phyloP scores from a whole-genome alignment of 2,797 vertebrate species.

The Gadopsis bispinosus region DNA sequence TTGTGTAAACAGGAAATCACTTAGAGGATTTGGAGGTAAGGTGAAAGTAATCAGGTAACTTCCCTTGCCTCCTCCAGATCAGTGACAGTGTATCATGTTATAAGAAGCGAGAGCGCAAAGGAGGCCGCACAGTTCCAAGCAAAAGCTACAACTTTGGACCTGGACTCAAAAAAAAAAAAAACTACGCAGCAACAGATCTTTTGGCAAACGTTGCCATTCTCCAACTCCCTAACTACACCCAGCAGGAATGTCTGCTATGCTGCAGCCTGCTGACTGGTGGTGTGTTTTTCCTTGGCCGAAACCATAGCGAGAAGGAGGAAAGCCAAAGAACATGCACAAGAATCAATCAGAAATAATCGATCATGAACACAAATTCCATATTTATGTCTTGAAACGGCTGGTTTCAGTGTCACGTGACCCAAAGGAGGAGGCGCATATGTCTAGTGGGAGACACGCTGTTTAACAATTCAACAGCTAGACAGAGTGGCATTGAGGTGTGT shows the following conservation, averaged over 20 bases:
- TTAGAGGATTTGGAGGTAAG: not conserved
- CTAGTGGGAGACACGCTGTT: conserved; percentile 25
- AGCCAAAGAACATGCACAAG: conserved; percentile 1
- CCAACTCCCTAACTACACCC: conserved; percentile 62
- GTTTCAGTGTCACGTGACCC: conserved; percentile 14
- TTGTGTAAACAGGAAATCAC: conserved; percentile 16
- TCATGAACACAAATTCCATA: not conserved
- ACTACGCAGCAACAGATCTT: conserved; percentile 59
- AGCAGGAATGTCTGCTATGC: conserved; percentile 78
- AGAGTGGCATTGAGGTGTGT: conserved; percentile 1
- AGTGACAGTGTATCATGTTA: conserved; percentile 43
- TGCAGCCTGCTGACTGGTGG: conserved; percentile 65
- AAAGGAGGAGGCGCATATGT: not conserved
- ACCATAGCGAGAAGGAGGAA: not conserved
- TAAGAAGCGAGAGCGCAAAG: conserved; percentile 43
- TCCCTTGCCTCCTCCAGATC: conserved; percentile 18
- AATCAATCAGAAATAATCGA: conserved; percentile 13
- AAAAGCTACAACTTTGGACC: conserved; percentile 59
- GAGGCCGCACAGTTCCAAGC: conserved; percentile 51
- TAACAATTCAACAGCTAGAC: conserved; percentile 58
- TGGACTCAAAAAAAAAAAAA: conserved; percentile 47
- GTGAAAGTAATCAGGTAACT: conserved; percentile 50
- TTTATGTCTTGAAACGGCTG: not conserved
- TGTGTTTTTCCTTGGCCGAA: conserved; percentile 27
- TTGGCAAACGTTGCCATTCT: conserved; percentile 57